Evolutionary conservation across 2,113 vertebrate species (phyloP).

Genomic region (Glaucidium brasilianum): DNA sequence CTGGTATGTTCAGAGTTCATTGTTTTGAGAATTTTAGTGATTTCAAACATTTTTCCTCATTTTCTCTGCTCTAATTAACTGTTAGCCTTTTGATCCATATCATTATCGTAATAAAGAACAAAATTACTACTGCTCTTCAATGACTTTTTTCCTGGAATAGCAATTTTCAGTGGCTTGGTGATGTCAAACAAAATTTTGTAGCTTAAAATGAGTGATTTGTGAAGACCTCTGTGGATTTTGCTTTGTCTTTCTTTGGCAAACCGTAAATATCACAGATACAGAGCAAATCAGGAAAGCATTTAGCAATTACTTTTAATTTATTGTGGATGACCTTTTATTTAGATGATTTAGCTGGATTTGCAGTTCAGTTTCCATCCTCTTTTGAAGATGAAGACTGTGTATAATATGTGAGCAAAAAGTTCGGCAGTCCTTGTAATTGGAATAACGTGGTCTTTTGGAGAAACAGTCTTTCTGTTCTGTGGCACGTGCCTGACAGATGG

Average conservation of each 20-base stretch:
- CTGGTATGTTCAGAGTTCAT: background rate
- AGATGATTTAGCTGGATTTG: slow-evolving; percentile 7
- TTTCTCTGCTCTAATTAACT: background rate
- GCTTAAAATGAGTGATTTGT: background rate
- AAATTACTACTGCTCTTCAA: background rate
- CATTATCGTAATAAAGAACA: background rate
- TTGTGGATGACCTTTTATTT: background rate
- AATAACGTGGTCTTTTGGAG: background rate
- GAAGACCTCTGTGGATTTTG: background rate
- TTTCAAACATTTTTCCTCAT: background rate
- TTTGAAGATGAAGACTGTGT: background rate
- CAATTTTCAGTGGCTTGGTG: slow-evolving; percentile 33
- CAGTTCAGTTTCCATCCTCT: background rate
- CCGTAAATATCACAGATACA: background rate
- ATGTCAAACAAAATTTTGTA: background rate
- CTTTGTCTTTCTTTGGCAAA: background rate
- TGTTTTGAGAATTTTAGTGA: background rate
- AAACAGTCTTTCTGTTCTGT: background rate
- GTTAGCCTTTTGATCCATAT: background rate
- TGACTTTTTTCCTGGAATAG: slow-evolving; percentile 10
- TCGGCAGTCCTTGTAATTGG: background rate
- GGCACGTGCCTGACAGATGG: background rate
- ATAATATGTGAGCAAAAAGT: background rate
- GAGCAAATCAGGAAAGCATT: background rate
- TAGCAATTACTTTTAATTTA: slow-evolving; percentile 17